Evolutionary conservation across 2,113 vertebrate species (phyloP).

Genomic region (Pseudorectes ferrugineus): DNA sequence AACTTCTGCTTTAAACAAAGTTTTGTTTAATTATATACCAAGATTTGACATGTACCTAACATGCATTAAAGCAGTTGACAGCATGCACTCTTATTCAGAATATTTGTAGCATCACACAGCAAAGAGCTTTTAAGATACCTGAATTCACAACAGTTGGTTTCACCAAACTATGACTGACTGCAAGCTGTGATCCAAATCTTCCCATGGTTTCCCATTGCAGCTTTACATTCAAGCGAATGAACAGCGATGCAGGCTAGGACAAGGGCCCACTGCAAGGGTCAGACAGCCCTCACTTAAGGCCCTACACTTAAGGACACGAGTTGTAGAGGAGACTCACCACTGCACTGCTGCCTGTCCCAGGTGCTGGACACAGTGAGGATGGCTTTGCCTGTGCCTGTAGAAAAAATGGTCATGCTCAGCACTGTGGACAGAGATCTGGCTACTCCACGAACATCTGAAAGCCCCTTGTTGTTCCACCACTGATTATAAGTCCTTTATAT

Average conservation of each 20-base stretch:
- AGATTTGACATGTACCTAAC: neutral
- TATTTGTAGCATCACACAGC: neutral
- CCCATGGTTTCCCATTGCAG: neutral
- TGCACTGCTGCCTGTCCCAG: neutral
- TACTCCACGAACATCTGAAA: neutral
- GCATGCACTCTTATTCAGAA: neutral
- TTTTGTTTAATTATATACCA: neutral
- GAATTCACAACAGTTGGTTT: neutral
- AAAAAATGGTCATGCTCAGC: neutral
- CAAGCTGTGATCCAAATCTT: neutral
- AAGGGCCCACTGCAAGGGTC: neutral
- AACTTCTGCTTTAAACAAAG: neutral
- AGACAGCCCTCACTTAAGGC: neutral
- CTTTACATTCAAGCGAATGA: neutral
- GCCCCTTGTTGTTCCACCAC: accelerated
- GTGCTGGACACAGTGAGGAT: neutral
- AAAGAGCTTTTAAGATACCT: neutral
- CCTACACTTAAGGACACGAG: accelerated
- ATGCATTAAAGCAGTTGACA: neutral
- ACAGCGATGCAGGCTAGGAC: accelerated
- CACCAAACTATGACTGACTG: neutral
- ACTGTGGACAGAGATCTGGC: neutral
- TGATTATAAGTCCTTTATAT: neutral
- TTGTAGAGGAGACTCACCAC: neutral
- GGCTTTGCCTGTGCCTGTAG: neutral